phyloP scores from a whole-genome alignment of 2,113 vertebrate genomes.

The Boulengeromyrus knoepffleri region DNA sequence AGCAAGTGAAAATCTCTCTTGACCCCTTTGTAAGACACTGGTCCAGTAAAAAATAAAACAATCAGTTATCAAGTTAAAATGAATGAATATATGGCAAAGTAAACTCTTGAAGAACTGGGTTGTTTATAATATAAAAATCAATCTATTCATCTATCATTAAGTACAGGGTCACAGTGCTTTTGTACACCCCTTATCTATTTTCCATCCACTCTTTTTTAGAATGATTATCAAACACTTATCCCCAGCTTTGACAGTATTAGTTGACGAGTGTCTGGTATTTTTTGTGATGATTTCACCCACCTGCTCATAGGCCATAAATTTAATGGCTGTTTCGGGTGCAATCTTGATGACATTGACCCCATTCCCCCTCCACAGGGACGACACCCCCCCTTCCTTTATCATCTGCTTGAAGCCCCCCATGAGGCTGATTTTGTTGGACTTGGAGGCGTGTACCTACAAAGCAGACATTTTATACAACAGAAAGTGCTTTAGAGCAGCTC shows the following conservation, averaged over 20 bases:
- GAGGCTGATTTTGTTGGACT: slow-evolving; percentile 81
- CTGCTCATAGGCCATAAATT: slow-evolving; percentile 96
- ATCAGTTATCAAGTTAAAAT: background rate
- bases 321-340: slow-evolving; percentile 92
- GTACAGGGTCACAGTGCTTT: background rate
- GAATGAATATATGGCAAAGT: background rate
- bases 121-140: background rate
- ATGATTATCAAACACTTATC: background rate
- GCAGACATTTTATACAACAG: slow-evolving; percentile 13
- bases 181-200: background rate
- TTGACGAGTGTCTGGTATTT: background rate
- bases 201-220: background rate
- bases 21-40: slow-evolving; percentile 7
- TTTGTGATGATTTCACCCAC: slow-evolving; percentile 45
- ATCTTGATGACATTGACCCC: slow-evolving; percentile 96
- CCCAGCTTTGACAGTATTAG: background rate
- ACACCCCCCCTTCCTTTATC: slow-evolving; percentile 85
- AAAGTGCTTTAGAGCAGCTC: background rate
- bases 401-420: slow-evolving; percentile 81
- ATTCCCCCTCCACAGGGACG: slow-evolving; percentile 91
- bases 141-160: background rate
- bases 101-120: background rate
- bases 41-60: background rate
- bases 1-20: background rate
- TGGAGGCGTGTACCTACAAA: slow-evolving; percentile 82